Base-by-base conservation (phyloP, 2,113 vertebrate genomes). In the Hirundichthys speculiger region DNA sequence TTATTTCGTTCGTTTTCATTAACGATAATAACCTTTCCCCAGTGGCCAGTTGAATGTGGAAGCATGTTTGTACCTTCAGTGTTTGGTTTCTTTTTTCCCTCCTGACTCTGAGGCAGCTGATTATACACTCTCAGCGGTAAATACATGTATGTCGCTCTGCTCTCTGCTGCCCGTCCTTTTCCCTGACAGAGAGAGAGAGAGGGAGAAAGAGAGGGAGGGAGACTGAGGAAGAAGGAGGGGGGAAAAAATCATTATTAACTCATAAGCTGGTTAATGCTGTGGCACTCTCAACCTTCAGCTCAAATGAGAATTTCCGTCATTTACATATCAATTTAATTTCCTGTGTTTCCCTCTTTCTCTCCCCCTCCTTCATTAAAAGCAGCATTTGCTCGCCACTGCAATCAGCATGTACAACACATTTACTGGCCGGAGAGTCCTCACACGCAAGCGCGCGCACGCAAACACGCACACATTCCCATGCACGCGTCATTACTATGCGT, bases 251-350 rank as follows among this genome's bases (percentile, higher is more conserved):
- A 86, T 85, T 86, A 92, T 91, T 86, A 91, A 92, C 87, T 88
- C 82, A 81, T 91, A 90, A 90, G 89, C 82, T 85, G 65, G 80
- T 89, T 90, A 91, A 91, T 90, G 85, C 85, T 86, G 77, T 79
- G 74, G 86, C 79, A 79, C 84, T 80, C 78, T 84, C 84, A 90
- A 90, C 87, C 82, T 90, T 88, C 87, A 85, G 86, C 87, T 86
- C 85, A 89, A 92, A 92, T 86, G 82, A 90, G 86, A 87, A 87
- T 90, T 87, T 87, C 81, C 69, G 70, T 86, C 82, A 92, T 92
- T 91, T 91, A 89, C 89, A 90, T 92, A 92, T 89, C 87, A 89
- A 86, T 90, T 91, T 88, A 84, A 88, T 92, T 92, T 91, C 88
- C 87, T 85, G 85, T 83, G 43, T 83, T 67, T 78, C 73, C 79